Conservation (phyloP, 1,140 invertebrate genomes). For the Lerema accius region DNA sequence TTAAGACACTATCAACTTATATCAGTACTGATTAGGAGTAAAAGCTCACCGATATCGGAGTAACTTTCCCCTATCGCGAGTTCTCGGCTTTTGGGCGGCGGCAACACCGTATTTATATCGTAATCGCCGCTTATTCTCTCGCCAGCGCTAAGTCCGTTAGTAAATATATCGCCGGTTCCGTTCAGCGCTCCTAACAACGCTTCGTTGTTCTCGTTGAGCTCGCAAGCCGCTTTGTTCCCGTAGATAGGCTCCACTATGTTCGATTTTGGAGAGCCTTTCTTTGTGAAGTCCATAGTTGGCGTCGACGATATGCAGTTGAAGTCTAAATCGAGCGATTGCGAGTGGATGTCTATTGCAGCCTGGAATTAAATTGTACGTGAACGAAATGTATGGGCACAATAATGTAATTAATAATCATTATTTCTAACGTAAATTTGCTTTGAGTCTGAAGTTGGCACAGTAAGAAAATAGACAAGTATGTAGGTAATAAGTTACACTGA, state of each 20-base stretch:
- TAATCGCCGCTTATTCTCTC: constrained; percentile 79
- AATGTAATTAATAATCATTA: background rate
- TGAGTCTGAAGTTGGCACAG: too few relatives aligned
- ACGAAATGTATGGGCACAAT: too few relatives aligned
- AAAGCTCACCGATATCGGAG: constrained; percentile 80
- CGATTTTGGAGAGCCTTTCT: constrained; percentile 75
- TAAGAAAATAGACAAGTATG: too few relatives aligned
- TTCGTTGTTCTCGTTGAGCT: constrained; percentile 72
- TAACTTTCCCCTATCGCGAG: constrained; percentile 81
- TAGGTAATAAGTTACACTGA: too few relatives aligned
- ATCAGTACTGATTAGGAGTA: constrained; percentile 35
- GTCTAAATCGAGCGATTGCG: constrained; percentile 76
- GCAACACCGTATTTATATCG: constrained; percentile 76
- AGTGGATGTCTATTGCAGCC: constrained; percentile 74
- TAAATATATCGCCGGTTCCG: constrained; percentile 69
- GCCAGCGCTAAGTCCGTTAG: constrained; percentile 62
- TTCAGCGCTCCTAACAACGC: constrained; percentile 64
- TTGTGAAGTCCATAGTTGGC: constrained; percentile 72
- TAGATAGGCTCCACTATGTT: constrained; percentile 73
- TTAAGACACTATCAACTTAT: background rate
- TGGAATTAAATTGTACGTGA: constrained; percentile 37
- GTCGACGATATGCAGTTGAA: constrained; percentile 79
- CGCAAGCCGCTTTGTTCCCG: constrained; percentile 74
- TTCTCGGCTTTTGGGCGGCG: constrained; percentile 78
- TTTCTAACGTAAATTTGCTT: too few relatives aligned